Evolutionary conservation across 2,888 invertebrate genomes (phyloP).

Genomic region (Eremobia ochroleuca): DNA sequence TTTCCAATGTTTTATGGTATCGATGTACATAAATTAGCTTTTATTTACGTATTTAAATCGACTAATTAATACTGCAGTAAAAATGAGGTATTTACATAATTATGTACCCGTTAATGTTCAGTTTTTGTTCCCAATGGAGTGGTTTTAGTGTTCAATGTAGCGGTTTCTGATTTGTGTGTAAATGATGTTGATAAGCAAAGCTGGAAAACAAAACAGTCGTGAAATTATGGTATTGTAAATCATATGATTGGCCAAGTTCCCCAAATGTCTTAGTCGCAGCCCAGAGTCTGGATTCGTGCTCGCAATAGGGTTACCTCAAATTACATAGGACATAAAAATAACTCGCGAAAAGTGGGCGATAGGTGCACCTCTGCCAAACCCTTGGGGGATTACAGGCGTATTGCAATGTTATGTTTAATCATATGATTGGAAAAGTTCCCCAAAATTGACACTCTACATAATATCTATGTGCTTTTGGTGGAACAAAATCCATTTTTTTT

Average conservation of each 20-base stretch:
- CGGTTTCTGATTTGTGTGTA: constrained; percentile 12
- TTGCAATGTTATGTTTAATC: neutral
- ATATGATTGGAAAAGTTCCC: neutral
- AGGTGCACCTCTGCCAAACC: neutral
- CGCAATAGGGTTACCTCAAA: neutral
- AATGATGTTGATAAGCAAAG: constrained; percentile 12
- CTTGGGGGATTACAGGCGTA: neutral
- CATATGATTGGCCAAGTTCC: neutral
- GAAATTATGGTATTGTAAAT: neutral
- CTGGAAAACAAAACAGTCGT: neutral
- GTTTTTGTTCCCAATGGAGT: constrained; percentile 34
- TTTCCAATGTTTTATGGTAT: constrained; percentile 53
- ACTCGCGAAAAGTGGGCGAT: neutral
- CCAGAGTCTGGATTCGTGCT: neutral
- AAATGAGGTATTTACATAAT: constrained; percentile 43
- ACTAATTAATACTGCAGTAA: constrained; percentile 61
- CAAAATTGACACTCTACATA: neutral
- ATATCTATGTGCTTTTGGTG: too few relatives aligned
- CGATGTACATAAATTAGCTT: constrained; percentile 57
- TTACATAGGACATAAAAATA: neutral
- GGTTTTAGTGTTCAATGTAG: constrained; percentile 37
- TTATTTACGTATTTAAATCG: constrained; percentile 60
- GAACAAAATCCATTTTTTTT: too few relatives aligned
- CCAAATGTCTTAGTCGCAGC: neutral
- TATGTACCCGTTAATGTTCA: constrained; percentile 27